Evolutionary conservation across 2,888 invertebrate species (phyloP).

Genomic region (Lycophotia porphyrea): DNA sequence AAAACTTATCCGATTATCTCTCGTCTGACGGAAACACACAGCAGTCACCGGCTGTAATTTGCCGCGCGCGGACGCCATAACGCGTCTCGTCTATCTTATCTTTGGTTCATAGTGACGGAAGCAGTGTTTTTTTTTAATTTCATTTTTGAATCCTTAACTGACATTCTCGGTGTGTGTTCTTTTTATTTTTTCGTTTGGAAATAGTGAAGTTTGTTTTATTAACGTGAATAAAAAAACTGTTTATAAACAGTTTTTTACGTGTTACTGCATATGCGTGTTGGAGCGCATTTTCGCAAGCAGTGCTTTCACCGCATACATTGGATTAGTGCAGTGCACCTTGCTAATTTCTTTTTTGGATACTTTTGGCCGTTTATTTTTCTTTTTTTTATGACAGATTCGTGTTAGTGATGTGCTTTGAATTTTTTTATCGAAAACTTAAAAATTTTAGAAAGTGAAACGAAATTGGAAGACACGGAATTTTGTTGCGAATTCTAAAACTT

Average conservation of each 20-base stretch:
- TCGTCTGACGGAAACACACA: conserved; percentile 39
- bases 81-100: conserved; percentile 51
- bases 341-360: conserved; percentile 65
- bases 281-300: conserved; percentile 59
- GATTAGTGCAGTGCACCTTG: conserved; percentile 60
- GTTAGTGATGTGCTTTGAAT: conserved; percentile 27
- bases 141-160: conserved; percentile 25
- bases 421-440: conserved; percentile 14
- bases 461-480: background rate
- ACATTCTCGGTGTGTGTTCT: conserved; percentile 34
- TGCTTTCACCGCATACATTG: conserved; percentile 61
- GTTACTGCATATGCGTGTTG: conserved; percentile 45
- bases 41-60: conserved; percentile 60
- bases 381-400: conserved; percentile 16
- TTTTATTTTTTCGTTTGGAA: background rate
- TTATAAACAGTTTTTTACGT: conserved; percentile 47
- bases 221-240: conserved; percentile 30
- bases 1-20: conserved; percentile 55
- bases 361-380: conserved; percentile 51
- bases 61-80: conserved; percentile 58
- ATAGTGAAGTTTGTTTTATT: conserved; percentile 11
- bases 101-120: conserved; percentile 57
- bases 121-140: conserved; percentile 55
- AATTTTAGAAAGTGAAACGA: conserved; percentile 30
- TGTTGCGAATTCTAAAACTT: background rate